Evolutionary conservation across 2,113 vertebrate species (phyloP).

Genomic region (Microtus pennsylvanicus): DNA sequence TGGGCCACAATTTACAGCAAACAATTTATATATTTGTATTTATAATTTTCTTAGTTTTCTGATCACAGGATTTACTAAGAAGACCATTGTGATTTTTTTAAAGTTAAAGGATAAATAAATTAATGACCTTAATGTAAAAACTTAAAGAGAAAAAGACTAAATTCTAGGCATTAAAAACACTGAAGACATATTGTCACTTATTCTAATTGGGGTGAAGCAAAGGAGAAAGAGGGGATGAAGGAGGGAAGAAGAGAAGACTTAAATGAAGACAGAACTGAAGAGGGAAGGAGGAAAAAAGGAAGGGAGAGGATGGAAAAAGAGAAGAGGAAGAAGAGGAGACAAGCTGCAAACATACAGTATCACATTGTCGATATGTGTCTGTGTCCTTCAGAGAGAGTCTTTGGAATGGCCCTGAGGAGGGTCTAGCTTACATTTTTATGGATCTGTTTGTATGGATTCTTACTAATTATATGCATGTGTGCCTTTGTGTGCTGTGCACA

Average conservation of each 20-base stretch:
- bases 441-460: not conserved
- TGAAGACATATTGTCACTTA: not conserved
- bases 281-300: not conserved
- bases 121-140: not conserved
- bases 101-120: constrained; percentile 9
- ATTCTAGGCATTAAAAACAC: not conserved
- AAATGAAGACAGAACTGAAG: not conserved
- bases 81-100: not conserved
- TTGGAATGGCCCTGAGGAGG: not conserved
- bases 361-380: too few species aligned
- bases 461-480: not conserved
- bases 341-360: too few species aligned
- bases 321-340: too few species aligned
- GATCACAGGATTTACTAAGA: not conserved
- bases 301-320: not conserved
- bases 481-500: not conserved
- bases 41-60: not conserved
- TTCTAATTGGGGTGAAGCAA: not conserved
- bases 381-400: too few species aligned
- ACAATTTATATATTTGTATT: not conserved
- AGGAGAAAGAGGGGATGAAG: not conserved
- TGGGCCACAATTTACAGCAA: not conserved
- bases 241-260: too few species aligned
- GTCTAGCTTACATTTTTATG: not conserved
- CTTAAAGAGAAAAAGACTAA: constrained; percentile 35